Evolutionary conservation across 2,888 invertebrate species (phyloP), one percentile per base, ranked within the genome.

Genomic region (Tachina fera): DNA sequence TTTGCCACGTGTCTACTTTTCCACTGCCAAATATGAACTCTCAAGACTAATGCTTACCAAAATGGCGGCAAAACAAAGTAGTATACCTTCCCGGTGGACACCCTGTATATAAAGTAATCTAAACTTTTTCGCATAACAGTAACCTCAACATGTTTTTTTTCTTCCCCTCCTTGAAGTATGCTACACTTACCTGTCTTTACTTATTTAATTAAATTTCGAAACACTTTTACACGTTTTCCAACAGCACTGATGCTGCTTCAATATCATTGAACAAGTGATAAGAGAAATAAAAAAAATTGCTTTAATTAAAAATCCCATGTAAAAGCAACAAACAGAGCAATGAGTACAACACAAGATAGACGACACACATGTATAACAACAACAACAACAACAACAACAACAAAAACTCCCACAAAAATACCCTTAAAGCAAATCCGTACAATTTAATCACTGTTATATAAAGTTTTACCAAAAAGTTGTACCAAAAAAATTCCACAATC

Each of bases 361-460:
- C n/a, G 39, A 45, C 68, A 82, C 19, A 31, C 49, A 56, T 63
- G 65, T 61, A 47, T 47, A 41, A 58, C 22, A 67, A 11, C 9
- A 16, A 43, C 10, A 72, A 31, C 2, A 31, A 74, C 5, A 31
- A 31, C 31, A 67, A 11, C 9, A 16, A 43, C 10, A 72, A 31
- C 2, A 31, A 74, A 31, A 31, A 31, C 31, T 31, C 56, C 16
- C 47, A 31, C 22, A 60, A 53, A 43, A 43, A 45, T 11, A 63
- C 13, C 22, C 45, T 39, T 31, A 77, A 81, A 72, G 77, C 63
- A 68, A 77, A 79, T 86, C 63, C 79, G 49, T 79, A 85, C 75
- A 79, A 70, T 82, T 83, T 86, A 86, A 86, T 82, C 71, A 83
- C 86, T 65, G 79, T 79, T 83, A 72, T 79, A 71, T 47, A 79